phyloP scores from a whole-genome alignment of 2,888 invertebrate genomes.

The Eupithecia vulgata region DNA sequence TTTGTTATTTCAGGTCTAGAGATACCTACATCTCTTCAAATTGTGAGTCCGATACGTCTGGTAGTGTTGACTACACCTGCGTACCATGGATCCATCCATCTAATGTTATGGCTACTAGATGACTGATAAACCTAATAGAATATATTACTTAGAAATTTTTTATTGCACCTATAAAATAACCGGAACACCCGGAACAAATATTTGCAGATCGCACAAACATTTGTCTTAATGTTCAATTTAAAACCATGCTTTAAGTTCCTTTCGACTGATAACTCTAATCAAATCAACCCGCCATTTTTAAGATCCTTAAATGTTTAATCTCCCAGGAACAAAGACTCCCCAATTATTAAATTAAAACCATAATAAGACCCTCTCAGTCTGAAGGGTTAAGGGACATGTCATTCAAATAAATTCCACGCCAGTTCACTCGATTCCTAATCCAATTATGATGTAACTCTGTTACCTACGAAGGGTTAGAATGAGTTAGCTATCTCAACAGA shows the following conservation, averaged over 20 bases:
- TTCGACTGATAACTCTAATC: not conserved
- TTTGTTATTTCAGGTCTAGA: not conserved
- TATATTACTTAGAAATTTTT: too few species aligned
- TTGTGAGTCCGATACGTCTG: too few species aligned
- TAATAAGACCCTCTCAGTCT: conserved; percentile 45
- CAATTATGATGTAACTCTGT: conserved; percentile 70
- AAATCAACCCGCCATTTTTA: conserved; percentile 8
- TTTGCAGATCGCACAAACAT: too few species aligned
- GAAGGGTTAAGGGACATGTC: conserved; percentile 72
- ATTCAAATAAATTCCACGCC: conserved; percentile 71
- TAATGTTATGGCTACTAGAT: too few species aligned
- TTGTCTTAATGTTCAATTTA: too few species aligned
- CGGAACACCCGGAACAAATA: too few species aligned
- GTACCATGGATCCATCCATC: too few species aligned
- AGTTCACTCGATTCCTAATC: conserved; percentile 67
- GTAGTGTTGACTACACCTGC: too few species aligned
- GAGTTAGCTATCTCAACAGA: not conserved
- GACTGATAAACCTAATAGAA: too few species aligned
- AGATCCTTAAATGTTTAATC: conserved; percentile 20
- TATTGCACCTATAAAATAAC: too few species aligned
- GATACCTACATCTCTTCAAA: too few species aligned
- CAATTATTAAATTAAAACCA: conserved; percentile 46
- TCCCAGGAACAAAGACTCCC: conserved; percentile 22
- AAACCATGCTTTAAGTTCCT: not conserved
- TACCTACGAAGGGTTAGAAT: conserved; percentile 33